phyloP scores from a whole-genome alignment of 2,113 vertebrate genomes.

The Vidua macroura region DNA sequence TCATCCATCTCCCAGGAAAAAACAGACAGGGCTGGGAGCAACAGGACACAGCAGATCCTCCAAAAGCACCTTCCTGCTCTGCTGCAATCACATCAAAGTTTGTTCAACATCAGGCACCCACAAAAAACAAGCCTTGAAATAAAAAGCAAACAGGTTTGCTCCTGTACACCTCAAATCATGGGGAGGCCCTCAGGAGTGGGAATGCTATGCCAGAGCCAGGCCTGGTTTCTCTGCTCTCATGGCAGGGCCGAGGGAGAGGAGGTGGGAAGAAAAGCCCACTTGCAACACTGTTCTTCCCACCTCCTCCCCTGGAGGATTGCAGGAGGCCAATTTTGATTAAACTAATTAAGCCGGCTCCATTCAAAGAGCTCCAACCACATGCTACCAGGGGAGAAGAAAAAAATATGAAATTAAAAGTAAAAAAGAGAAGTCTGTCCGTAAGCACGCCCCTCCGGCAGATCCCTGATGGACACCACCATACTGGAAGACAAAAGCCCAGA shows the following conservation, averaged over 20 bases:
- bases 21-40: background rate
- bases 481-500: background rate
- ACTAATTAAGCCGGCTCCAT: constrained; percentile 22
- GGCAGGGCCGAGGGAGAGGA: background rate
- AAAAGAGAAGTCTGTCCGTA: background rate
- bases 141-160: background rate
- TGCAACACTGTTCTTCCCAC: background rate
- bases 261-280: background rate
- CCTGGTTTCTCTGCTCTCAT: background rate
- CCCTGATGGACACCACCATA: fast-evolving
- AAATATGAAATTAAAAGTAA: background rate
- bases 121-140: background rate
- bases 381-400: background rate
- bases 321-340: constrained; percentile 51
- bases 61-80: background rate
- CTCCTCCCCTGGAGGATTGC: constrained; percentile 12
- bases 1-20: background rate
- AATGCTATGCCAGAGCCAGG: background rate
- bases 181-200: background rate
- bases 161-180: background rate
- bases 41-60: background rate
- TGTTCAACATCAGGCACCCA: background rate
- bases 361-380: constrained; percentile 26
- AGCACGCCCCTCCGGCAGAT: background rate
- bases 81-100: background rate